These are phyloP conservation scores for Uropsilus gracilis DNA, from an alignment of 2,113 vertebrate genomes.

Conservation along the genomic window DNA sequence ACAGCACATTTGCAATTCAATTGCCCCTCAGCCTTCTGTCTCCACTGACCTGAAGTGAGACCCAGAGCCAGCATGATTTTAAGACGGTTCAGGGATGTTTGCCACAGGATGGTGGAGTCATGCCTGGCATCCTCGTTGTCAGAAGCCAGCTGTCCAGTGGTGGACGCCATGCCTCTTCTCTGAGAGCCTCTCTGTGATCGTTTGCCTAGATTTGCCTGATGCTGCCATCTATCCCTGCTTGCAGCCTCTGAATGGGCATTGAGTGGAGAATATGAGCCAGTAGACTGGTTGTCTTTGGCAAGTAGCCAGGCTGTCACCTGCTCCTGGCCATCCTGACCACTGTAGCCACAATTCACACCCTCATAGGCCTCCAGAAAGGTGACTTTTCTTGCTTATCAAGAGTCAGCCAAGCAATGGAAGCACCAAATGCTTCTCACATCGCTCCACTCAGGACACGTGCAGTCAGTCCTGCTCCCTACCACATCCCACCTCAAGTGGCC, in stretches of 20 bases:
- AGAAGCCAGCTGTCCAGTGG: conserved; percentile 17
- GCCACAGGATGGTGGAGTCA: background rate
- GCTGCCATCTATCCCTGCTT: background rate
- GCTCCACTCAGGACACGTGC: no score
- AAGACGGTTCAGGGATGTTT: background rate
- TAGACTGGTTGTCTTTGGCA: conserved; percentile 35
- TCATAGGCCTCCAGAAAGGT: background rate
- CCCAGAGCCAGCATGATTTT: background rate
- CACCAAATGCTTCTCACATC: background rate
- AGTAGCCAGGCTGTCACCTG: background rate
- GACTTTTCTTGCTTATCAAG: background rate
- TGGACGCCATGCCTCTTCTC: conserved; percentile 12
- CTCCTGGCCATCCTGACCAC: background rate
- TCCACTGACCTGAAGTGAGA: background rate
- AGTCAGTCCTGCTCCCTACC: no score
- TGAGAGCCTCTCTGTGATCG: background rate
- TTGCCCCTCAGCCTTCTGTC: background rate
- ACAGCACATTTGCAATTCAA: background rate
- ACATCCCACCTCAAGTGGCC: background rate
- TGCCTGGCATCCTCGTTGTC: background rate
- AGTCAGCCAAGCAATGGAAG: accelerated
- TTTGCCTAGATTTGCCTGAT: conserved; percentile 64
- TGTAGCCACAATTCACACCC: no score
- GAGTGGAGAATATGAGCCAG: background rate
- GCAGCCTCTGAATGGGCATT: background rate